Base-by-base conservation (phyloP, 2,888 invertebrate genomes). In the Taphrorychus bicolor region DNA sequence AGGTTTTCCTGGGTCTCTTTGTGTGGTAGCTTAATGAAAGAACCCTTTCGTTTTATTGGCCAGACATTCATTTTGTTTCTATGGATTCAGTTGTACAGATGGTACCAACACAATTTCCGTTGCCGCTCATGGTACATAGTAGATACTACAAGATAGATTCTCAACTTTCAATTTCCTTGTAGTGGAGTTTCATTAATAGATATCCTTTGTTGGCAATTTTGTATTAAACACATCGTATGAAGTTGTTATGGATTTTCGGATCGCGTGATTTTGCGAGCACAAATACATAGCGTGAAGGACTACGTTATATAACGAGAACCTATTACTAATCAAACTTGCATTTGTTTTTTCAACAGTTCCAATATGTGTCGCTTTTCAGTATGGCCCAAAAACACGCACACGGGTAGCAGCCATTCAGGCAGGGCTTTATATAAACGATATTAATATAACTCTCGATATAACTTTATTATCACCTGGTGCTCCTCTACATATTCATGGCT, bases 301-400 rank as follows among this genome's bases (percentile, higher is more conserved):
- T 76, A 76, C 77, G 76, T 77, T 77, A 77, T 77, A 77, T 76
- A 77, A 77, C 75, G 72, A 74, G 75, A 77, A 78, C 76, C 77
- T 78, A 77, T 76, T 77, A 75, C 77, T 78, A 78, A 78, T 78
- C 78, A 78, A 77, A 76, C 74, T 73, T 76, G 74, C 76, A 76
- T 78, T 78, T 78, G 77, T 78, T 78, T 78, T 77, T 77, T 77
- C 77, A 77, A 77, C 77, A 78, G 77, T 77, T 73, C 76, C 77
- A 73, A 77, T 77, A 76, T 77, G 75, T 77, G 78, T 77, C 76
- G 76, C 75, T 72, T 72, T 71, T 68, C 70, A 73, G 76, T 77
- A 78, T 75, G 76, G 73, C 76, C 73, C 59, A 71, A 69, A 71
- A 74, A 69, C 78, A 78, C 78, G 78, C 78, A 78, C 76, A 58